Base-by-base conservation (phyloP, 2,797 vertebrate species). In the Notamacropus eugenii region DNA sequence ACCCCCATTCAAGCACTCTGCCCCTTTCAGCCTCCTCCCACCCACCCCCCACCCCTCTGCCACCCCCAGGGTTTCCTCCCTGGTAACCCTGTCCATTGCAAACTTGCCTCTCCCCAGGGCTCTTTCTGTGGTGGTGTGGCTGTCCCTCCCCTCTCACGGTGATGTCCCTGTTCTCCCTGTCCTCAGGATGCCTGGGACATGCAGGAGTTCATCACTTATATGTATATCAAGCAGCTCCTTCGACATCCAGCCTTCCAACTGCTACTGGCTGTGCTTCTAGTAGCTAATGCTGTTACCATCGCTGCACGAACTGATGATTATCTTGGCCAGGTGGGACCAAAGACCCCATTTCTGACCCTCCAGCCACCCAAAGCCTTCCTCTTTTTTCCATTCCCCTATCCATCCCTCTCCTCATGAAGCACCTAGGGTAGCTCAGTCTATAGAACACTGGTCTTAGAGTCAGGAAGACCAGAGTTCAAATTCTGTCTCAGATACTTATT, bases 151-250 rank as follows among this genome's bases (percentile, higher is more conserved):
- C 56, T 22, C 31, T 19, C 16, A 1, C 0, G 0, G 57, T 87
- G 92, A 95, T 24, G 6, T 87, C 9, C 29, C 87, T 95, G 94
- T 90, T 82, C 24, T 0, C 90, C 55, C 57, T 82, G 90, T 90
- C 55, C 46, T 50, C 90, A 98, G 98, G 98, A 98, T 74, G 58
- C 96, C 95, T 98, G 98, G 98, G 97, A 98, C 22, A 59, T 94
- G n/a, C 50, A 97, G 93, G 97, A 98, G 62, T 95, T 95, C 94
- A 92, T 97, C 93, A 96, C 94, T 1, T 46, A 19, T 4, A 94
- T 97, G 56, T 97, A 94, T 11, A 16, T 95, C 95, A 97, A 93
- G 93, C 90, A 56, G 24, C 92, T 98, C 92, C 97, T 98, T 0
- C 96, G 54, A n/a, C 98, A 98, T 54, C 93, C 95, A 0, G 74